Evolutionary conservation across 2,888 invertebrate species (phyloP).

Genomic region (Deilephila porcellus): DNA sequence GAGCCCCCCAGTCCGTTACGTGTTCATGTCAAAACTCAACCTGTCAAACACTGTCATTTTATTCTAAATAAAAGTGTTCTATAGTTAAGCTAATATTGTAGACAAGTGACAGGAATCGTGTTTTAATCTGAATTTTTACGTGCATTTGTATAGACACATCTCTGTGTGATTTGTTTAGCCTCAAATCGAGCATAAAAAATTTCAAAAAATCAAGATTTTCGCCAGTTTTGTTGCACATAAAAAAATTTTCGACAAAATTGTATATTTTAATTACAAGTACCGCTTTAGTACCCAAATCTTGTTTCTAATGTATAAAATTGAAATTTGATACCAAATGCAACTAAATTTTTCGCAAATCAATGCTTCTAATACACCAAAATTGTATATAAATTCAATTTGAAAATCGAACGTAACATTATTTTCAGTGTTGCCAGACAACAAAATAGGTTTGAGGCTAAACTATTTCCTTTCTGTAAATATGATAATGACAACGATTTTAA

Average conservation of each 20-base stretch:
- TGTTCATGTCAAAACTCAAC: constrained; percentile 6
- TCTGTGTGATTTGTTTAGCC: not conserved
- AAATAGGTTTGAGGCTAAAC: constrained; percentile 12
- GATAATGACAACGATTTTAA: not conserved
- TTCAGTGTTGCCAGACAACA: not conserved
- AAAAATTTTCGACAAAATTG: not conserved
- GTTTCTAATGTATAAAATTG: too few species aligned
- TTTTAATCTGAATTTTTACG: not conserved
- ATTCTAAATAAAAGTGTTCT: constrained; percentile 22
- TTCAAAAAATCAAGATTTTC: not conserved
- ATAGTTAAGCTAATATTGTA: constrained; percentile 4
- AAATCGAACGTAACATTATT: not conserved
- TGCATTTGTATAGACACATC: constrained; percentile 13
- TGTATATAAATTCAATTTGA: not conserved
- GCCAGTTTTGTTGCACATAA: not conserved
- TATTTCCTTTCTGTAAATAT: constrained; percentile 14
- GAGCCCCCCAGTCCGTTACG: not conserved
- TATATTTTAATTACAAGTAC: too few species aligned
- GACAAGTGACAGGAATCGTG: constrained; percentile 4
- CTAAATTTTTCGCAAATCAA: not conserved
- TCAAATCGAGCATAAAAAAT: not conserved
- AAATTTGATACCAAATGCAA: too few species aligned
- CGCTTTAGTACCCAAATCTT: too few species aligned
- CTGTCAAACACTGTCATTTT: constrained; percentile 3
- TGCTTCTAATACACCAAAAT: not conserved